Evolutionary conservation across 2,888 invertebrate species (phyloP), one percentile per base, ranked within the genome.

Genomic region (Amphipoea lucens): DNA sequence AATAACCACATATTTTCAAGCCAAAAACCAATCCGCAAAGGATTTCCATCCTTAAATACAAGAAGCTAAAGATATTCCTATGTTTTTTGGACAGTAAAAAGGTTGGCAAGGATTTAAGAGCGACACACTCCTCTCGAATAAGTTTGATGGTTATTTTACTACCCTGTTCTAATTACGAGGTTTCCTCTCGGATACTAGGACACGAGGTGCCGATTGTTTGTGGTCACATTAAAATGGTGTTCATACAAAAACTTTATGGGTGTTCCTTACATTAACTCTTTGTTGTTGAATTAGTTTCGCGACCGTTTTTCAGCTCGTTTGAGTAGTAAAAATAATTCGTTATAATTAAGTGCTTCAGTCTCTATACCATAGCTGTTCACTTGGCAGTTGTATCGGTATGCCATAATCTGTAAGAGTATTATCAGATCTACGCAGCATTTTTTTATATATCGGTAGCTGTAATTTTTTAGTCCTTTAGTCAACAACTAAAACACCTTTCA

Each of bases 111-210:
- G 82, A 90, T 91, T 94, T 94, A 93, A 94, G 91, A 92, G 88
- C 93, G 93, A 93, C 92, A 93, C 93, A 93, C 92, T 94, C 94
- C 92, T 95, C 94, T 92, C 90, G 92, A 94, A 93, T 94, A 92
- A 93, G 93, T 95, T 96, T 96, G 95, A 97, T 96, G 96, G 96
- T 94, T 95, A 93, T 96, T 97, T 96, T 96, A 97, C 94, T 92
- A 92, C 95, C 94, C 91, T 92, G 94, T 94, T 94, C 95, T 96
- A 96, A 97, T 96, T 96, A 95, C 93, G 93, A 94, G 93, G 95
- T 95, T 95, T 96, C 95, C 95, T 95, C 93, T 94, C 87, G 86
- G 86, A 93, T 92, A 94, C 94, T 95, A 96, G 95, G 90, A 92
- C 91, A 92, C 89, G 94, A 93, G 93, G 92, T 90, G 90, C 90